Evolutionary conservation across 2,888 invertebrate genomes (phyloP).

Genomic region (Lasioglossum malachurum): DNA sequence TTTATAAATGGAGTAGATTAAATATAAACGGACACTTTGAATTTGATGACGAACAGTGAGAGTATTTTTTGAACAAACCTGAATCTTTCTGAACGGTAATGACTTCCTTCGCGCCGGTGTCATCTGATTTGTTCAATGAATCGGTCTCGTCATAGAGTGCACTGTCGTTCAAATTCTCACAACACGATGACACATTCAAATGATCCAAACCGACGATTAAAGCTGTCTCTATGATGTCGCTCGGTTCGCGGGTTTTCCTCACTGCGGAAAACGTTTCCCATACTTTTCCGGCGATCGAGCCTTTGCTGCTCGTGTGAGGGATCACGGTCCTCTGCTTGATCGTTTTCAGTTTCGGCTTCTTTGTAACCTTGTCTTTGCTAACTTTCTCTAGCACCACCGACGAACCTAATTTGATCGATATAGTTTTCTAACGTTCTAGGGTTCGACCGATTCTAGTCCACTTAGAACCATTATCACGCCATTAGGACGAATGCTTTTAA

Average conservation of each 20-base stretch:
- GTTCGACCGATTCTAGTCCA: neutral
- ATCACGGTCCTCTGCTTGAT: slow-evolving; percentile 60
- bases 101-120: slow-evolving; percentile 8
- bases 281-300: slow-evolving; percentile 77
- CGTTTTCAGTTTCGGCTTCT: slow-evolving; percentile 72
- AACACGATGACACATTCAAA: slow-evolving; percentile 48
- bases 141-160: slow-evolving; percentile 38
- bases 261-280: slow-evolving; percentile 79
- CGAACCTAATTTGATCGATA: slow-evolving; percentile 62
- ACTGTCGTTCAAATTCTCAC: slow-evolving; percentile 48
- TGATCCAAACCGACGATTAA: slow-evolving; percentile 67
- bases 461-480: neutral
- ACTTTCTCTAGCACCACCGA: slow-evolving; percentile 68
- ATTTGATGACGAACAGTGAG: neutral
- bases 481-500: neutral
- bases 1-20: neutral
- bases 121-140: slow-evolving; percentile 28
- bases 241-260: slow-evolving; percentile 70
- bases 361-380: slow-evolving; percentile 73
- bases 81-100: slow-evolving; percentile 20
- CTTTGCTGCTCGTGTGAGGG: slow-evolving; percentile 59
- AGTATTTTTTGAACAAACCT: slow-evolving; percentile 45
- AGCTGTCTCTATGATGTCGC: slow-evolving; percentile 68
- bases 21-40: neutral
- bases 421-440: slow-evolving; percentile 15